phyloP scores from a whole-genome alignment of 2,888 invertebrate species.

The Iselma pallidipennis region DNA sequence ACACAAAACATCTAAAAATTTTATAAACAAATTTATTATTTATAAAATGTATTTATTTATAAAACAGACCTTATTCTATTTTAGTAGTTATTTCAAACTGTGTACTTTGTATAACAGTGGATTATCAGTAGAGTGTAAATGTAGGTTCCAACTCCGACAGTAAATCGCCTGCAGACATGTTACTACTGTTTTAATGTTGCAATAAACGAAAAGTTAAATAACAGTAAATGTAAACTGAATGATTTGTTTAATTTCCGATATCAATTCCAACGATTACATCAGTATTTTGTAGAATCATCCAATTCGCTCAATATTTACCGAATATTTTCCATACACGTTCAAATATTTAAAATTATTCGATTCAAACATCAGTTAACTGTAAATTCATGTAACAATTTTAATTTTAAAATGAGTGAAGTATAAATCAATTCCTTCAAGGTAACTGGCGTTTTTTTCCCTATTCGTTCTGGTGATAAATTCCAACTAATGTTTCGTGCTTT shows the following conservation, averaged over 20 bases:
- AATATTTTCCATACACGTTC: not conserved
- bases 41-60: not conserved
- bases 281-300: not conserved
- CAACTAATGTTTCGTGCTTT: constrained; percentile 1
- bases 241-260: not conserved
- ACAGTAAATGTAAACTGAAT: not conserved
- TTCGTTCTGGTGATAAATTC: constrained; percentile 1
- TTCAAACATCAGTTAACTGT: not conserved
- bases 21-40: not conserved
- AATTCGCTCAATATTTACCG: not conserved
- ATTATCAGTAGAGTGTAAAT: too few relatives aligned
- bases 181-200: not conserved
- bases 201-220: not conserved
- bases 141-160: not conserved
- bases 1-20: not conserved
- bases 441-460: not conserved
- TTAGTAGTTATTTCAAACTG: not conserved
- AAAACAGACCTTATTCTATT: too few relatives aligned
- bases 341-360: not conserved
- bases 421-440: not conserved
- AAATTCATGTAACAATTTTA: not conserved
- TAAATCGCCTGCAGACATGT: not conserved
- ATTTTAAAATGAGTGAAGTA: not conserved
- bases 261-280: not conserved
- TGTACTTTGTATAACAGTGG: not conserved